phyloP scores from a whole-genome alignment of 2,113 vertebrate species.

The Galbula dea region DNA sequence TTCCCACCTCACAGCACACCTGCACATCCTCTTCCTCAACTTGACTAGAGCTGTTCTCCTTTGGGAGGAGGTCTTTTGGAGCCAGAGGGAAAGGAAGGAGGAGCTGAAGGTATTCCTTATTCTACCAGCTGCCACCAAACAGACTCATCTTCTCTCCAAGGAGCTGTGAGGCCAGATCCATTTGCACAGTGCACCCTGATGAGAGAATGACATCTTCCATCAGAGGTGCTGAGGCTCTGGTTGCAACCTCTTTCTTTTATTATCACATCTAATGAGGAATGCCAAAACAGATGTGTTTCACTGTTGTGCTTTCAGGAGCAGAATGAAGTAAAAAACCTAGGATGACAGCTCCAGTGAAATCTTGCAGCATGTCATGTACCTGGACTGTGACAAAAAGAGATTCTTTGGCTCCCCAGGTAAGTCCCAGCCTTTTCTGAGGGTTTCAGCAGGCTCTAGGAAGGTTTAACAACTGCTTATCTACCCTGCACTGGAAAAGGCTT shows the following conservation, averaged over 20 bases:
- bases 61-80: conserved; percentile 7
- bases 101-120: conserved; percentile 20
- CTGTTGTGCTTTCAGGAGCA: not conserved
- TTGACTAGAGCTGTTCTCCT: conserved; percentile 21
- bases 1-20: not conserved
- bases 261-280: conserved; percentile 10
- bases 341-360: not conserved
- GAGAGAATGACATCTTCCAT: conserved; percentile 47
- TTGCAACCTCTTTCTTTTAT: not conserved
- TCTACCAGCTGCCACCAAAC: conserved; percentile 46
- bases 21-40: not conserved
- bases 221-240: conserved; percentile 1
- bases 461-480: not conserved
- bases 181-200: not conserved
- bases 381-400: not conserved
- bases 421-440: not conserved
- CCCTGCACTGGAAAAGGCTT: not conserved
- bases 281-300: conserved; percentile 21
- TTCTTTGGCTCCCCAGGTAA: not conserved
- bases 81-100: conserved; percentile 7
- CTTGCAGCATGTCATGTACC: not conserved
- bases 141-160: conserved; percentile 15
- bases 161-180: not conserved
- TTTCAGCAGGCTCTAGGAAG: not conserved
- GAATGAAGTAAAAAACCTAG: not conserved